phyloP scores from a whole-genome alignment of 2,113 vertebrate genomes.

The Alosa alosa region DNA sequence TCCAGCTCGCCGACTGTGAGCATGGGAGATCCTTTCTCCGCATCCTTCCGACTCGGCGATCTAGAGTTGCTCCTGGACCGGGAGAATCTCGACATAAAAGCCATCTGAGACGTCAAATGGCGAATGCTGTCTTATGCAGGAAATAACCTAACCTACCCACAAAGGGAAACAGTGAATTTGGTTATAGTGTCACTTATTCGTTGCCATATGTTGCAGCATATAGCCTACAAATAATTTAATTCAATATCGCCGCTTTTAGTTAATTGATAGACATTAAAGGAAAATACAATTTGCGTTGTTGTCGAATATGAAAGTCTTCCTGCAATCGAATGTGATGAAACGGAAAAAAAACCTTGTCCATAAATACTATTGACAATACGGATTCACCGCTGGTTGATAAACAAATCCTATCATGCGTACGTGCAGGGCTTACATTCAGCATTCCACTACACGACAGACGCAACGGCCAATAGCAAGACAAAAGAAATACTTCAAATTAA shows the following conservation, averaged over 20 bases:
- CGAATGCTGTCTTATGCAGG: not conserved
- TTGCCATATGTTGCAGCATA: not conserved
- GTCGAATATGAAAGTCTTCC: not conserved
- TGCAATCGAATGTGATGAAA: not conserved
- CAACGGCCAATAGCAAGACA: not conserved
- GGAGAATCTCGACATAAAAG: slow-evolving; percentile 91
- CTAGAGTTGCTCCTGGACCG: slow-evolving; percentile 83
- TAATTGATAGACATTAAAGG: not conserved
- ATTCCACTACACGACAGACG: not conserved
- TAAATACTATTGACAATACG: not conserved
- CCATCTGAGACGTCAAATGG: slow-evolving; percentile 66
- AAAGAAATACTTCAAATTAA: not conserved
- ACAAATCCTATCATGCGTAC: not conserved
- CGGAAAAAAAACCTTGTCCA: not conserved
- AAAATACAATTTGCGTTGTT: not conserved
- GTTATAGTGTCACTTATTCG: not conserved
- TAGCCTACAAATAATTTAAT: not conserved
- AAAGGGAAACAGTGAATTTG: not conserved
- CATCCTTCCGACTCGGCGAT: slow-evolving; percentile 76
- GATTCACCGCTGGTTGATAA: not conserved
- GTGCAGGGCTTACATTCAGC: slow-evolving; percentile 2
- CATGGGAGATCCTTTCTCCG: slow-evolving; percentile 71
- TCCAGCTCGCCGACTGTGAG: slow-evolving; percentile 87
- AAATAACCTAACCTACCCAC: not conserved
- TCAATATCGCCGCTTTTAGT: not conserved